phyloP scores from a whole-genome alignment of 2,888 invertebrate species.

The Synergus itoensis region DNA sequence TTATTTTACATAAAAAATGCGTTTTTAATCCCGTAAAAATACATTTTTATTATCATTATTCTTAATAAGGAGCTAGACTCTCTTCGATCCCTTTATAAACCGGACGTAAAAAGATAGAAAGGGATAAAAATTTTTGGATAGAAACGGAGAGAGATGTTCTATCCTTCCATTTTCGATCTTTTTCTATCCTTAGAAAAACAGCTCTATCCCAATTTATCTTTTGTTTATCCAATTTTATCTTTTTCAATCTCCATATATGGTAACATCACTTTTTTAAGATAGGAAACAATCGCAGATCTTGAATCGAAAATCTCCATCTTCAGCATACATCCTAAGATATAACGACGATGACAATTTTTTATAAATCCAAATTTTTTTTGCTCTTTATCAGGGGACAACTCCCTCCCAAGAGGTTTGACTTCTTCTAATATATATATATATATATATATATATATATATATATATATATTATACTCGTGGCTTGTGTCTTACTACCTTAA shows the following conservation, averaged over 20 bases:
- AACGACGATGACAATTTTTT: not conserved
- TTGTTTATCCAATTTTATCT: too few species aligned
- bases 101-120: too few species aligned
- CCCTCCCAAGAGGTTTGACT: slow-evolving; percentile 4
- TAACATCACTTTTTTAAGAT: too few species aligned
- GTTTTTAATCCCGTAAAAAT: not conserved
- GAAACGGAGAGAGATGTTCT: too few species aligned
- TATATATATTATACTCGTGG: not conserved
- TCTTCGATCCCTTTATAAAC: not conserved
- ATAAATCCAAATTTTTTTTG: not conserved
- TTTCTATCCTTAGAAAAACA: too few species aligned
- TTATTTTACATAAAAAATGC: slow-evolving; percentile 4
- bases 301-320: too few species aligned
- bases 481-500: slow-evolving; percentile 36
- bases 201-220: too few species aligned
- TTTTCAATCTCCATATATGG: too few species aligned
- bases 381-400: slow-evolving; percentile 25
- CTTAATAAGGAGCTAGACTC: not conserved
- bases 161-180: too few species aligned
- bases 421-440: slow-evolving; percentile 18
- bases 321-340: too few species aligned
- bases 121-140: too few species aligned
- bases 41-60: not conserved
- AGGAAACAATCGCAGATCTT: too few species aligned
- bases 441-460: not conserved